Evolutionary conservation across 2,888 invertebrate species (phyloP).

Genomic region (Siphonodentalium dalli): DNA sequence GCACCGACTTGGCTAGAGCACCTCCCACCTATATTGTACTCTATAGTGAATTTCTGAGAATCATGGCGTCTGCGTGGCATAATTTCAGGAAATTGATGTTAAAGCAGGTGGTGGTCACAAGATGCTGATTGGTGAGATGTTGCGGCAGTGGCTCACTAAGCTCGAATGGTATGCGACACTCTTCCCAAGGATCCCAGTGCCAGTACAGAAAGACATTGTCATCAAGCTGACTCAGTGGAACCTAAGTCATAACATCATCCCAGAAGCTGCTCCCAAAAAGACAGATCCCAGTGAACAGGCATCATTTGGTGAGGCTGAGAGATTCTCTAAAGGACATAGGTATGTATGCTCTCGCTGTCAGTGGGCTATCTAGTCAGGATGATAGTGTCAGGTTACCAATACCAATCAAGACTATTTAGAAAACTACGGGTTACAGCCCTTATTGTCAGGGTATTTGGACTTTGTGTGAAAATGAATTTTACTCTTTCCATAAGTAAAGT

Average conservation of each 20-base stretch:
- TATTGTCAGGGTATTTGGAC: too few species aligned
- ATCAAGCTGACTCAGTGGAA: constrained; percentile 70
- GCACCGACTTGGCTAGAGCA: constrained; percentile 47
- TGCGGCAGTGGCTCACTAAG: constrained; percentile 90
- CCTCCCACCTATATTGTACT: constrained; percentile 25
- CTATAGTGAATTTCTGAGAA: background rate
- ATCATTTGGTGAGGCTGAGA: constrained; percentile 55
- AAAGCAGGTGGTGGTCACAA: constrained; percentile 96
- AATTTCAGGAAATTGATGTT: constrained; percentile 86
- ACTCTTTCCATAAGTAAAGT: too few species aligned
- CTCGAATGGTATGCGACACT: constrained; percentile 99
- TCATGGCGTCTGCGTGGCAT: too few species aligned
- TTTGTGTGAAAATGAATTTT: too few species aligned
- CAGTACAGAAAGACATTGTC: constrained; percentile 90
- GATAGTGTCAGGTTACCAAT: too few species aligned
- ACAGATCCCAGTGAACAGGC: constrained; percentile 49
- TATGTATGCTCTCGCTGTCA: background rate
- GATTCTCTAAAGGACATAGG: constrained; percentile 32
- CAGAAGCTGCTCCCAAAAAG: background rate
- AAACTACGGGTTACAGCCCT: too few species aligned
- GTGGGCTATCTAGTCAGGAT: too few species aligned
- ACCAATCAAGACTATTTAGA: too few species aligned
- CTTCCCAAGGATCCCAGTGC: constrained; percentile 98
- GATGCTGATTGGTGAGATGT: constrained; percentile 91
- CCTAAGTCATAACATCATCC: constrained; percentile 1